A percentile compares a stretch with the other conserved stretches of the same genome.
These are phyloP conservation scores for Okamejei kenojei DNA, from an alignment of 2,797 vertebrate genomes.

Conservation along the genomic window DNA sequence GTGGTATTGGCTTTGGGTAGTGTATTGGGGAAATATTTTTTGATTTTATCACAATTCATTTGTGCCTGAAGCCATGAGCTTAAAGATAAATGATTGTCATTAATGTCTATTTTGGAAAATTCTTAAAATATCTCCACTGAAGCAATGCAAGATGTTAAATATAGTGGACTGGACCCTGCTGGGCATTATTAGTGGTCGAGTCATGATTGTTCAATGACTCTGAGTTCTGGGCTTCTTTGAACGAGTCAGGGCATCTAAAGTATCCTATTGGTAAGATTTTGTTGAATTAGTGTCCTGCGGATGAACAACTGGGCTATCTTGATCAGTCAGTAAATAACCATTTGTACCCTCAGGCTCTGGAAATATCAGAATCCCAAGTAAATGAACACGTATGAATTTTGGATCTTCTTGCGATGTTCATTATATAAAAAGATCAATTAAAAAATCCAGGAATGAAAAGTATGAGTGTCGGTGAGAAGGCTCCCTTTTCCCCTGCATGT, in stretches of 20 bases:
- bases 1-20: neutral
- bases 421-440: neutral
- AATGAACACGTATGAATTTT: neutral
- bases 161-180: neutral
- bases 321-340: neutral
- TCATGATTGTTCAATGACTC: no score
- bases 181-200: no score
- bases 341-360: neutral
- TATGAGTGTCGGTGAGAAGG: neutral
- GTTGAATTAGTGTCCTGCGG: neutral
- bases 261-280: neutral
- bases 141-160: neutral
- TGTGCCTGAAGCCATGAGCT: neutral
- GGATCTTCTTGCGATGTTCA: no score
- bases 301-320: neutral
- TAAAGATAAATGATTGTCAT: neutral
- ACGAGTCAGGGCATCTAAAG: no score
- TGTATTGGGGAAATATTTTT: neutral
- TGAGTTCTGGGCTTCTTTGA: no score
- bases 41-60: neutral
- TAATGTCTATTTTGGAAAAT: neutral
- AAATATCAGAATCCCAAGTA: neutral
- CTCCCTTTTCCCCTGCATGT: neutral
- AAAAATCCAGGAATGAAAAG: neutral
- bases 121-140: neutral